Evolutionary conservation across 2,113 vertebrate genomes (phyloP), one percentile per base, ranked within the genome.

Genomic region (Sardina pilchardus): DNA sequence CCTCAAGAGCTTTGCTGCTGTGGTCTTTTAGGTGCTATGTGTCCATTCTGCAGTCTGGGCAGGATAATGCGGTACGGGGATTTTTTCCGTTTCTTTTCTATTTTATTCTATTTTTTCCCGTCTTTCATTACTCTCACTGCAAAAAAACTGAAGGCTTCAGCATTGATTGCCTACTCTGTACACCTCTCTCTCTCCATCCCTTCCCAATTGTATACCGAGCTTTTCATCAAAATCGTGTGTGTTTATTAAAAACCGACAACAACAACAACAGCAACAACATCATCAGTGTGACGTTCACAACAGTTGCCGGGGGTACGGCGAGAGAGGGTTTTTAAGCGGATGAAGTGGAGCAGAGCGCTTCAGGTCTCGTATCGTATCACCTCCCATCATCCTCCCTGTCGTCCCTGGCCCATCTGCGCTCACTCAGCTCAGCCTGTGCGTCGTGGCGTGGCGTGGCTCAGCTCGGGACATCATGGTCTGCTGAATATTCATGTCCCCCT

Each of bases 401-500:
- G 90, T 93, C 90, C 89, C 90, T 90, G 92, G 91, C 91, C 93
- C 94, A 95, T 95, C 94, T 95, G 94, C 30, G 30, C 34, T 78
- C 53, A 12, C 12, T 50, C 48, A 0, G 48, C 4, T n/a, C n/a
- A n/a, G 39, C 4, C 39, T 42, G 39, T 42, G 39, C 4, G 39
- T 1, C 39, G 53, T 48, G 47, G 9, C 14, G 47, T 48, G 47
- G 47, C 91, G 93, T 91, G 87, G 89, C 89, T 86, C 91, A 89
- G 93, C 91, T 85, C 91, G 90, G 89, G 92, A 86, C 90, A 93
- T 92, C 90, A 92, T 85, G 91, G 83, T 88, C 89, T 89, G 82
- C 90, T 95, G 94, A 95, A 95, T 95, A 95, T 95, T 93, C 93
- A 94, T 94, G 30, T 2, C 71, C 84, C 5, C 91, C n/a, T n/a